Conservation (phyloP, 2,797 vertebrate genomes). For the Macrochelys suwanniensis region DNA sequence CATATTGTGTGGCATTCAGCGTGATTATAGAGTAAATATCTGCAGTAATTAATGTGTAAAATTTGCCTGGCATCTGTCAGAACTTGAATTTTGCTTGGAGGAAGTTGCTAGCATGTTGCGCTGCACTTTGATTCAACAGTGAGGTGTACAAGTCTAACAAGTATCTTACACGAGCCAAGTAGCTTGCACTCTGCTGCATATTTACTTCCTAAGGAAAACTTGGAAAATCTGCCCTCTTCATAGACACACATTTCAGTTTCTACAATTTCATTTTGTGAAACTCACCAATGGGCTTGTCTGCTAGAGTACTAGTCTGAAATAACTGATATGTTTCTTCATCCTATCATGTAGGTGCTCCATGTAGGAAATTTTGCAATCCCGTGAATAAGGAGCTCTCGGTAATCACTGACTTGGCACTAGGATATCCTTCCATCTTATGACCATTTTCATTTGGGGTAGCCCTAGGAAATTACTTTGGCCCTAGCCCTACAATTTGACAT, state of each 20-base stretch:
- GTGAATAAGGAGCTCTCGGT: not conserved
- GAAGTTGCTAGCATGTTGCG: not conserved
- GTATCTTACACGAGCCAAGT: not conserved
- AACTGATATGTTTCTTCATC: not conserved
- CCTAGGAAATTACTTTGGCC: not conserved
- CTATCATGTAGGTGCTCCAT: fast-evolving
- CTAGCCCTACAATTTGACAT: not conserved
- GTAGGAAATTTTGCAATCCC: not conserved
- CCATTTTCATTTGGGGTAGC: fast-evolving
- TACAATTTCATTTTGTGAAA: not conserved
- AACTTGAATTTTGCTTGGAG: not conserved
- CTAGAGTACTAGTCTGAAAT: not conserved
- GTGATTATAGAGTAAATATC: not conserved
- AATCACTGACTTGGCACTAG: not conserved
- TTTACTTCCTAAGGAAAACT: not conserved
- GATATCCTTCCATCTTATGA: not conserved
- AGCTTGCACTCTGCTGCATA: not conserved
- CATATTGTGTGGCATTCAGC: not conserved
- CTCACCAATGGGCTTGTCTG: not conserved
- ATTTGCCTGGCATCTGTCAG: not conserved
- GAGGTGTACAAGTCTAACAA: not conserved
- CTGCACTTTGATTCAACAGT: fast-evolving
- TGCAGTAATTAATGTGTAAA: not conserved
- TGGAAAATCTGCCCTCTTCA: not conserved
- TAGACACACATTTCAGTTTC: not conserved